Conservation (phyloP, 2,888 invertebrate genomes). For the Troglohyphantes excavatus region DNA sequence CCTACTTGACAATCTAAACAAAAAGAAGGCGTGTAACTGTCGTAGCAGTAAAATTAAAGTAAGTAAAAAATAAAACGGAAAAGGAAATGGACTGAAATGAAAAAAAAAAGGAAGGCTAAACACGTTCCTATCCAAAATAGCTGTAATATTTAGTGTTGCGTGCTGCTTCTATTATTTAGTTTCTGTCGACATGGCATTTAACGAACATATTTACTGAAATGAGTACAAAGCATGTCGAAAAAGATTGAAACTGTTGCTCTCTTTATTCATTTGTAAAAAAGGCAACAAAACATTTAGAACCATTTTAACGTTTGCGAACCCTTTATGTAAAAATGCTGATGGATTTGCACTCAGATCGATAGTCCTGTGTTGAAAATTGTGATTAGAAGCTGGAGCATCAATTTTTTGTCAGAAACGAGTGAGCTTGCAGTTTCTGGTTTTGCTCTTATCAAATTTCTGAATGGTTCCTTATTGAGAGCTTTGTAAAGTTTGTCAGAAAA, state of each 20-base stretch:
- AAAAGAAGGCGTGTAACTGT: neutral
- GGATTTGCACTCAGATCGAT: constrained; percentile 9
- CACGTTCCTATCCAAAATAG: constrained; percentile 10
- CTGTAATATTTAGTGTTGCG: constrained; percentile 33
- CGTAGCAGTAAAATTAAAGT: constrained; percentile 5
- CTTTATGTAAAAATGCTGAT: neutral
- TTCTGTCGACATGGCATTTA: constrained; percentile 31
- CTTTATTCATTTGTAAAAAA: neutral
- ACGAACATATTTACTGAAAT: constrained; percentile 8
- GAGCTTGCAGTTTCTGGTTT: too few species aligned
- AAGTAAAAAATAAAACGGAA: constrained; percentile 32
- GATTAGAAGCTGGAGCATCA: too few species aligned
- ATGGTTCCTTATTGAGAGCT: too few species aligned
- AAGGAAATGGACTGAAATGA: constrained; percentile 13
- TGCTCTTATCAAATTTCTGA: too few species aligned
- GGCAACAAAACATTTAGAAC: constrained; percentile 1
- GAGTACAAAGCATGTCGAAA: constrained; percentile 26
- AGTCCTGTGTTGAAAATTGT: neutral
- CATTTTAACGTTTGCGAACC: neutral
- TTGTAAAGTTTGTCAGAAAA: too few species aligned
- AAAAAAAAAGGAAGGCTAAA: constrained; percentile 18
- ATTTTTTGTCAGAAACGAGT: too few species aligned
- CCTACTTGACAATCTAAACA: constrained; percentile 16
- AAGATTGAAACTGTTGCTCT: neutral
- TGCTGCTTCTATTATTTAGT: constrained; percentile 36